A percentile compares a stretch with the other conserved stretches of the same genome.
These are phyloP conservation scores for Latheticus oryzae DNA, from an alignment of 2,888 invertebrate genomes.

Conservation along the genomic window DNA sequence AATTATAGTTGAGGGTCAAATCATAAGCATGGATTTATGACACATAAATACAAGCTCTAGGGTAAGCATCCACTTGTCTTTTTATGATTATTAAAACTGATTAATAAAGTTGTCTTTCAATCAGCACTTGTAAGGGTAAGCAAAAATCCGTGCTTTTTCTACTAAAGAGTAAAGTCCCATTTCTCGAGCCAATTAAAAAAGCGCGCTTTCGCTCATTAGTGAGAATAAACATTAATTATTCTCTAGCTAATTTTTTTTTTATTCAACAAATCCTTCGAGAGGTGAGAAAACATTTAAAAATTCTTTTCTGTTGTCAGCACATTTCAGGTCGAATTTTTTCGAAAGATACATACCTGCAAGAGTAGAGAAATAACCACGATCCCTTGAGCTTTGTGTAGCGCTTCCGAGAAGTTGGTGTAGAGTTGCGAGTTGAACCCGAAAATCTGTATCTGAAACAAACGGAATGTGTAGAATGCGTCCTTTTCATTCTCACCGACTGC, in stretches of 20 bases:
- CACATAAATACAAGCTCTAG: too few species aligned
- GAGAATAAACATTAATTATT: slow-evolving; percentile 38
- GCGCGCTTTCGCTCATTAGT: slow-evolving; percentile 31
- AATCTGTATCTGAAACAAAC: slow-evolving; percentile 89
- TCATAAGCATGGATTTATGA: too few species aligned
- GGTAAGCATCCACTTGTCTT: too few species aligned
- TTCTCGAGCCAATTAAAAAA: slow-evolving; percentile 24
- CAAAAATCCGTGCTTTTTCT: too few species aligned
- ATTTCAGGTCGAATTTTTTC: too few species aligned
- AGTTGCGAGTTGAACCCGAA: slow-evolving; percentile 98
- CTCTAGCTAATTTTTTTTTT: slow-evolving; percentile 22
- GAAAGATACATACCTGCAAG: slow-evolving; percentile 81
- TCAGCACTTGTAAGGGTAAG: too few species aligned
- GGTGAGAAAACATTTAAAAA: slow-evolving; percentile 28
- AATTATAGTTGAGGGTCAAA: too few species aligned
- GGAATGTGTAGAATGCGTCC: slow-evolving; percentile 55
- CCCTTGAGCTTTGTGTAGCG: slow-evolving; percentile 93
- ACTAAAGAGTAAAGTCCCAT: too few species aligned
- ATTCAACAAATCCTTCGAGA: not conserved
- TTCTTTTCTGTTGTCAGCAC: too few species aligned
- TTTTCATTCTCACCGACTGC: slow-evolving; percentile 57
- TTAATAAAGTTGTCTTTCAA: too few species aligned
- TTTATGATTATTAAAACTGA: too few species aligned
- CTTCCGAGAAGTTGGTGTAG: slow-evolving; percentile 96
- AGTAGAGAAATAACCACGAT: slow-evolving; percentile 94